Base-by-base conservation (phyloP, 1,140 invertebrate genomes). In the Ips typographus region DNA sequence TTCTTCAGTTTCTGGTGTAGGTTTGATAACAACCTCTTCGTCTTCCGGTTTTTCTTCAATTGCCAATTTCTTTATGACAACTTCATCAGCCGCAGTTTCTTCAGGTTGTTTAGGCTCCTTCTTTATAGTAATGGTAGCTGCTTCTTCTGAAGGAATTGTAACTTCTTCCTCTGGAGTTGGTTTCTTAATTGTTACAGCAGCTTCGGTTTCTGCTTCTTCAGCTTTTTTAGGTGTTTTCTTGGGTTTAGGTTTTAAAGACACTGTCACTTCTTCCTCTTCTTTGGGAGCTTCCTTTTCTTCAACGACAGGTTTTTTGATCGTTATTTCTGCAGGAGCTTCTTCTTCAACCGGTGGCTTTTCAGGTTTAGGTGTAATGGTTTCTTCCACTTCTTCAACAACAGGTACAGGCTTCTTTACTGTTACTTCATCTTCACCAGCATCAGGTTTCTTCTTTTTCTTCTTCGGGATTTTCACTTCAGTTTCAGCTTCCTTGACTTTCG, bases 261-360 rank as follows among this genome's bases (percentile, higher is more conserved):
- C 74, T 1, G 44, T 55, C 57, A 65, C 70, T 51, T 65, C 62
- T n/a, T 65, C 38, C 86, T n/a, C 89, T 86, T 71, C 87, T 85
- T 39, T 40, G 4, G 44, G 39, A 59, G 74, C 65, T 8, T 40
- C 57, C 7, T 75, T 62, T 42, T 59, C 57, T 36, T 73, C 71
- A 7, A 72, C 61, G 36, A 70, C 69, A 1, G 65, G 68, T 77
- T 83, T 80, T 68, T 80, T 73, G 8, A 81, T 72, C 6, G 73
- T 79, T n/a, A 80, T 56, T 63, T 71, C 65, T 4, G 6, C 62
- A n/a, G 61, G 78, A 36, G 65, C 65, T 36, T 68, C 65, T 57
- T 82, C 83, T 67, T 80, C 77, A 4, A 41, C 7, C 37, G 40
- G 7, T 41, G 37, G 3, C 36, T 39, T 58, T 41, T 40, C 56